These are phyloP conservation scores for Patella caerulea DNA, from an alignment of 2,888 invertebrate species.

Conservation along the genomic window DNA sequence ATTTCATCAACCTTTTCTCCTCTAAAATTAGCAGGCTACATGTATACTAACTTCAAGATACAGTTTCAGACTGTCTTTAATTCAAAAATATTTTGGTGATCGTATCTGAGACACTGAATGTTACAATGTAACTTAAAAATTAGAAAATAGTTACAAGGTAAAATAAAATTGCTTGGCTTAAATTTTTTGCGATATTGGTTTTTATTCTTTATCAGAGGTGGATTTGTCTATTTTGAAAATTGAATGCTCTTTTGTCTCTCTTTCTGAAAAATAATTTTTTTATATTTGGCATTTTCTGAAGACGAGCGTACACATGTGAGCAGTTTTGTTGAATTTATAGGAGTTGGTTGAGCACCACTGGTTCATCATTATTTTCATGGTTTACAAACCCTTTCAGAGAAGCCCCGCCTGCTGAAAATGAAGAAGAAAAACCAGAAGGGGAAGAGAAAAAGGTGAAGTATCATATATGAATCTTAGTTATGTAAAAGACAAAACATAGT, in stretches of 20 bases:
- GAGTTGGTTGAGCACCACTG: conserved; percentile 60
- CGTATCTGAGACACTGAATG: too few relatives aligned
- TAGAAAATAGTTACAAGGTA: too few relatives aligned
- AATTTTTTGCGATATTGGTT: background rate
- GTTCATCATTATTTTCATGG: conserved; percentile 59
- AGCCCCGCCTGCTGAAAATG: conserved; percentile 45
- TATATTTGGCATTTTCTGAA: too few relatives aligned
- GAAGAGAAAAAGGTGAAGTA: conserved; percentile 35
- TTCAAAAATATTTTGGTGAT: too few relatives aligned
- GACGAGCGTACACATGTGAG: background rate
- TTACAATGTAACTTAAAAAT: too few relatives aligned
- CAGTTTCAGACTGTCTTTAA: too few relatives aligned
- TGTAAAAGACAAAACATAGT: too few relatives aligned
- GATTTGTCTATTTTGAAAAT: conserved; percentile 17
- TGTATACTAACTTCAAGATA: too few relatives aligned
- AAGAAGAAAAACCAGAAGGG: conserved; percentile 40
- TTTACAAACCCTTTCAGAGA: conserved; percentile 69
- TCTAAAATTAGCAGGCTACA: too few relatives aligned
- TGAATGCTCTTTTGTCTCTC: background rate
- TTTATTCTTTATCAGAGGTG: background rate
- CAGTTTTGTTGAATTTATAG: conserved; percentile 47
- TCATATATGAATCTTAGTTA: too few relatives aligned
- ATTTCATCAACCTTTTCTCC: too few relatives aligned
- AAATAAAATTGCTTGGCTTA: background rate
- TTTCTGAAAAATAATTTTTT: background rate